Conservation (phyloP, 2,113 vertebrate species). For the Gallinago paraguaiae region DNA sequence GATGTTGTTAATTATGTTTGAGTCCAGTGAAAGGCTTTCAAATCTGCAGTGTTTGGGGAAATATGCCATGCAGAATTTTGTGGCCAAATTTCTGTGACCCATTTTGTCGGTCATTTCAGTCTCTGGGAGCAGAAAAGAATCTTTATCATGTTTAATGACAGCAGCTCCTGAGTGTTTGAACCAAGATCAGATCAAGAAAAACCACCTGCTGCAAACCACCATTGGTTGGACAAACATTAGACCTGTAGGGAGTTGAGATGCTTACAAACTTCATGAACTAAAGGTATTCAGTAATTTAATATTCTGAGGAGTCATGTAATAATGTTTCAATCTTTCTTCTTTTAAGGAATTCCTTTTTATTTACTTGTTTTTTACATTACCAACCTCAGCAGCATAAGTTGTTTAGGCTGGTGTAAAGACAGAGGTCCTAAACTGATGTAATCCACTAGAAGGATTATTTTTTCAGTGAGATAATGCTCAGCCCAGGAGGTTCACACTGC, state of each 20-base stretch:
- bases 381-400: not conserved
- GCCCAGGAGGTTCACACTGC: not conserved
- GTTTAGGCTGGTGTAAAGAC: not conserved
- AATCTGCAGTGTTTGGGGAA: not conserved
- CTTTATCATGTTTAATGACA: not conserved
- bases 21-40: not conserved
- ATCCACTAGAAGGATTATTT: not conserved
- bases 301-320: not conserved
- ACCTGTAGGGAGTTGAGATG: not conserved
- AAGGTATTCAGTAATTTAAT: not conserved
- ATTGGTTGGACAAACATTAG: not conserved
- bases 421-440: not conserved
- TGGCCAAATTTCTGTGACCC: not conserved
- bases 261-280: not conserved
- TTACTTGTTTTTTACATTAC: not conserved
- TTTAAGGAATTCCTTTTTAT: not conserved
- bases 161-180: not conserved
- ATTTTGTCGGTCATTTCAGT: not conserved
- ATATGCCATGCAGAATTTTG: not conserved
- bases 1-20: not conserved
- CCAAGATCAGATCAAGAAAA: not conserved
- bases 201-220: not conserved
- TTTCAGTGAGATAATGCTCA: not conserved
- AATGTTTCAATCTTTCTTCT: not conserved
- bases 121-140: not conserved